Percentiles rank a stretch among this genome's conserved stretches.
phyloP scores from a whole-genome alignment of 2,888 invertebrate species.

The Andrena chrysosceles region DNA sequence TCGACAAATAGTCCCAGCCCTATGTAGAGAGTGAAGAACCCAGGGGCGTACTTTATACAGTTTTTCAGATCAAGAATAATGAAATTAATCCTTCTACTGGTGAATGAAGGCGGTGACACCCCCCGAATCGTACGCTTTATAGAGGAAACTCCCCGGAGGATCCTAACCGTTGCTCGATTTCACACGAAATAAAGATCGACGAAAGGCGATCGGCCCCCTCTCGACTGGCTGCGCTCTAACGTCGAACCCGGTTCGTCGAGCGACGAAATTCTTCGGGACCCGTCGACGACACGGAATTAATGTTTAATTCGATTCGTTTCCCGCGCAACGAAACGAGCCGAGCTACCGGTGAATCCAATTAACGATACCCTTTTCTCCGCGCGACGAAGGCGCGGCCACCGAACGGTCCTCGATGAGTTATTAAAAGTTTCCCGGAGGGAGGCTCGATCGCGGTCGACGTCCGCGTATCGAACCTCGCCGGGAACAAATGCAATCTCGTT shows the following conservation, averaged over 20 bases:
- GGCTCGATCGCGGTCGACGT: background rate
- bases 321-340: background rate
- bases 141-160: background rate
- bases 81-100: no score
- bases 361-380: constrained; percentile 24
- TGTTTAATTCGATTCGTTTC: constrained; percentile 29
- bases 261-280: constrained; percentile 3
- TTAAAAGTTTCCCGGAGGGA: constrained; percentile 37
- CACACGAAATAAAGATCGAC: constrained; percentile 13
- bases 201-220: background rate
- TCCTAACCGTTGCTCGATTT: background rate
- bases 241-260: background rate
- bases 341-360: constrained; percentile 30
- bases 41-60: background rate
- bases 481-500: constrained; percentile 53
- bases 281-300: constrained; percentile 5
- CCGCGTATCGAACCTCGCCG: constrained; percentile 24
- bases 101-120: no score
- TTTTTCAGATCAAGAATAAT: background rate
- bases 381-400: background rate
- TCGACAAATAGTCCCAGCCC: no score
- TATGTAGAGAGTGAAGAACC: background rate
- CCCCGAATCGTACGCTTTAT: background rate
- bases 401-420: constrained; percentile 35
- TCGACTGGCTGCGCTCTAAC: background rate